These are phyloP conservation scores for Daboia siamensis DNA, from an alignment of 2,113 vertebrate species.

Conservation along the genomic window DNA sequence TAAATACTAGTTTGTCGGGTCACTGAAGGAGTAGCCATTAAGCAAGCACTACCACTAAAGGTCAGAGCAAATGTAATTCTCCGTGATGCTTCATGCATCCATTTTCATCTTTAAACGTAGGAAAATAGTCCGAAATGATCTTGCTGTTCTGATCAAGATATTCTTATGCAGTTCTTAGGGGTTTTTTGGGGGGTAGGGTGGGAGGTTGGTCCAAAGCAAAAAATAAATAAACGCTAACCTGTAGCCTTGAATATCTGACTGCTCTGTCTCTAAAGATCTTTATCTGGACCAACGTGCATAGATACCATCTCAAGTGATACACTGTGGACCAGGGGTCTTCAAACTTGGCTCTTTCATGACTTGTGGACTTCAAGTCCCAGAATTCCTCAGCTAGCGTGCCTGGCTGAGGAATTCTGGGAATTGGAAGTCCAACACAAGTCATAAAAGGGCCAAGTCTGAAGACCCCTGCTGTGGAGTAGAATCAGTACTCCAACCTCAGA, in stretches of 20 bases:
- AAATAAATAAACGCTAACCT: neutral
- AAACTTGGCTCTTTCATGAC: too few relatives aligned
- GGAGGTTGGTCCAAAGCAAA: neutral
- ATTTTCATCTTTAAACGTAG: neutral
- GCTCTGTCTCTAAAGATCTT: neutral
- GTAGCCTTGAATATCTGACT: neutral
- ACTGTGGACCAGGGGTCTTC: too few relatives aligned
- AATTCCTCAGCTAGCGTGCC: too few relatives aligned
- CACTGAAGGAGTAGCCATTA: neutral
- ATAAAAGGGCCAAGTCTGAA: too few relatives aligned
- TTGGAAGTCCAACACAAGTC: too few relatives aligned
- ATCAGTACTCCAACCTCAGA: neutral
- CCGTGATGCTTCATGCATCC: neutral
- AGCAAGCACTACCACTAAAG: neutral
- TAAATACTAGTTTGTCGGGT: neutral
- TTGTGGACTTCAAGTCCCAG: too few relatives aligned
- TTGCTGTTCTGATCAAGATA: neutral
- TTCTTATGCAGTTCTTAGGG: neutral
- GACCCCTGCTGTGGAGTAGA: neutral
- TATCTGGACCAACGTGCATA: neutral
- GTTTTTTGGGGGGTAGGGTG: neutral
- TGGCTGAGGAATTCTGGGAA: too few relatives aligned
- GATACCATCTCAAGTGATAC: neutral
- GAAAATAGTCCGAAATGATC: neutral
- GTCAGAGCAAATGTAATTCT: neutral